Evolutionary conservation across 2,113 vertebrate genomes (phyloP), one percentile per base, ranked within the genome.

Genomic region (Pseudopipra pipra): DNA sequence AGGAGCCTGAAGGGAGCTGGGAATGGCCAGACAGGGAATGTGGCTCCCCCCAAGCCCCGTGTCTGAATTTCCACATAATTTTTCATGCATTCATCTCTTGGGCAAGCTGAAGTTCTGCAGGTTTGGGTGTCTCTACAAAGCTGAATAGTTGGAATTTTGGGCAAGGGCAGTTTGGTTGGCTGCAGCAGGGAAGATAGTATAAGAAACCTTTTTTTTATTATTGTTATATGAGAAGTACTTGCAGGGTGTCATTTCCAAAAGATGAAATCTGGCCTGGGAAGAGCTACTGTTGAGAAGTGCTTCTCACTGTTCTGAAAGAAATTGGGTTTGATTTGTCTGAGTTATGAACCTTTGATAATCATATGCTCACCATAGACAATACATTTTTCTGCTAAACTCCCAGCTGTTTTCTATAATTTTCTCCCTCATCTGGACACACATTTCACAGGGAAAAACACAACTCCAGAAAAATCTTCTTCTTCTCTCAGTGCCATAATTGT

Each of bases 331-430:
- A 58, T 71, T 77, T 0, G 0, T 59, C 59, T 62, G 67, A 83
- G 25, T 73, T 73, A 55, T 8, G 55, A 92, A 81, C 23, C 83
- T 96, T 67, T 55, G 80, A 63, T 71, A 84, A 92, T 74, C 52
- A 24, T 9, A 46, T 6, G 33, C 39, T 91, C n/a, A 65, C 56
- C 52, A 30, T 11, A 63, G 84, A 47, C 72, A 78, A 17, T 54
- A 67, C 33, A 47, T 78, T 89, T 81, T 86, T 78, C 39, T 65
- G 59, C 56, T 72, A 6, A 74, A 47, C 75, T 86, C 43, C 39
- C 55, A 71, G 76, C 76, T 93, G 68, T 80, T 89, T 81, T 74
- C 83, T 74, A 12, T 33, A 27, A 66, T 70, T 56, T 55, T 68
- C 62, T 59, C 46, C 27, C 39, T 75, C 8, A 8, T 43, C 47